Conservation (phyloP, 1,140 invertebrate genomes). For the Zaprionus nigranus region DNA sequence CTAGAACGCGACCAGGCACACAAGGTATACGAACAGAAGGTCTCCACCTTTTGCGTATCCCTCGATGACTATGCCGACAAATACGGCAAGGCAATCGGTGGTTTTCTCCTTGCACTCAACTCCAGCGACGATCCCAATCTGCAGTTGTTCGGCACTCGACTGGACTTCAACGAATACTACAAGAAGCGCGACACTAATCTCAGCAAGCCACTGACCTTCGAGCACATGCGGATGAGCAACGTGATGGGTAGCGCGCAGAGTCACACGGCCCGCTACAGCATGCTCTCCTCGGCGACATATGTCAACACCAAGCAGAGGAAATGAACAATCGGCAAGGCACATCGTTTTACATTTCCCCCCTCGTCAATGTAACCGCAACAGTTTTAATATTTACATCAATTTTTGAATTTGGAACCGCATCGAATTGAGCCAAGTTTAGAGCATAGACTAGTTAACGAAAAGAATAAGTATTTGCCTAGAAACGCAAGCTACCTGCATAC, state of each 20-base stretch:
- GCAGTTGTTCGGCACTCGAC: slow-evolving; percentile 93
- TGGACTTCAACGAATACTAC: slow-evolving; percentile 97
- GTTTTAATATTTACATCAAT: not conserved
- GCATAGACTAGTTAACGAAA: not conserved
- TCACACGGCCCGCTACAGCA: slow-evolving; percentile 20
- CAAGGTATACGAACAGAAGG: slow-evolving; percentile 87
- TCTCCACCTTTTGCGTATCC: slow-evolving; percentile 87
- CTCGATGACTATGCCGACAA: slow-evolving; percentile 88
- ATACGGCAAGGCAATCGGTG: slow-evolving; percentile 87
- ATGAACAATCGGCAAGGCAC: not conserved
- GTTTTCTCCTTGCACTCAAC: slow-evolving; percentile 84
- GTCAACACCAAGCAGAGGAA: not conserved
- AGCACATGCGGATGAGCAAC: slow-evolving; percentile 87
- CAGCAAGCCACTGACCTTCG: slow-evolving; percentile 90
- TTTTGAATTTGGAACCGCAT: not conserved
- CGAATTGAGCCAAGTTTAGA: not conserved
- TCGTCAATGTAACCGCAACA: not conserved
- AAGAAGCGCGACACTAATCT: slow-evolving; percentile 91
- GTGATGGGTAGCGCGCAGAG: slow-evolving; percentile 21
- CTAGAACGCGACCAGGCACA: slow-evolving; percentile 86
- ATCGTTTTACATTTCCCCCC: no score
- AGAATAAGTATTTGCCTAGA: not conserved
- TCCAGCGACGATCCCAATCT: slow-evolving; percentile 86
- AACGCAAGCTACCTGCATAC: not conserved
- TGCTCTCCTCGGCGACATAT: not conserved